Evolutionary conservation across 1,140 invertebrate genomes (phyloP).

Genomic region (Physella acuta): DNA sequence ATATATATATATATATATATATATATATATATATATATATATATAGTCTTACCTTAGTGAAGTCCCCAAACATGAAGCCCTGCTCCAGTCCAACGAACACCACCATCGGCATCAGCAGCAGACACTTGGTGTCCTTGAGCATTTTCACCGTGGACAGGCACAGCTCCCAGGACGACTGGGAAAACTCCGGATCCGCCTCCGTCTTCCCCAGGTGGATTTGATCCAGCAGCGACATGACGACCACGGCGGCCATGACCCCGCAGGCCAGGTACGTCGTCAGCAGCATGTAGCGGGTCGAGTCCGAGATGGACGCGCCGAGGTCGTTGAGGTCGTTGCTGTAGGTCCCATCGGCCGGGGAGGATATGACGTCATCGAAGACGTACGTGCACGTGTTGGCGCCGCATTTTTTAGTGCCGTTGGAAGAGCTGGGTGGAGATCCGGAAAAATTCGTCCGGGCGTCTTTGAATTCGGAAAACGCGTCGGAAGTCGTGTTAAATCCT

Average conservation of each 20-base stretch:
- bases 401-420: neutral
- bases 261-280: constrained; percentile 52
- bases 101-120: constrained; percentile 57
- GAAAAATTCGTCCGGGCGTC: neutral
- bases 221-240: constrained; percentile 48
- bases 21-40: no score
- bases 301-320: constrained; percentile 35
- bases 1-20: no score
- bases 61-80: constrained; percentile 61
- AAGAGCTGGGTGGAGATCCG: neutral
- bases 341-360: constrained; percentile 21
- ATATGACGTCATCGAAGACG: constrained; percentile 5
- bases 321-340: constrained; percentile 32
- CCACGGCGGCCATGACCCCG: constrained; percentile 49
- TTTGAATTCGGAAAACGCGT: neutral
- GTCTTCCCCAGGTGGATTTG: constrained; percentile 30
- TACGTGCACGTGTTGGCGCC: constrained; percentile 33
- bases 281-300: constrained; percentile 45
- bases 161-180: constrained; percentile 40
- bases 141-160: constrained; percentile 48
- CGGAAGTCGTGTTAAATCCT: neutral
- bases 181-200: constrained; percentile 27
- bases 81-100: constrained; percentile 60
- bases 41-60: constrained; percentile 59
- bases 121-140: constrained; percentile 54